phyloP scores from a whole-genome alignment of 2,113 vertebrate species.

The Galeopterus variegatus region DNA sequence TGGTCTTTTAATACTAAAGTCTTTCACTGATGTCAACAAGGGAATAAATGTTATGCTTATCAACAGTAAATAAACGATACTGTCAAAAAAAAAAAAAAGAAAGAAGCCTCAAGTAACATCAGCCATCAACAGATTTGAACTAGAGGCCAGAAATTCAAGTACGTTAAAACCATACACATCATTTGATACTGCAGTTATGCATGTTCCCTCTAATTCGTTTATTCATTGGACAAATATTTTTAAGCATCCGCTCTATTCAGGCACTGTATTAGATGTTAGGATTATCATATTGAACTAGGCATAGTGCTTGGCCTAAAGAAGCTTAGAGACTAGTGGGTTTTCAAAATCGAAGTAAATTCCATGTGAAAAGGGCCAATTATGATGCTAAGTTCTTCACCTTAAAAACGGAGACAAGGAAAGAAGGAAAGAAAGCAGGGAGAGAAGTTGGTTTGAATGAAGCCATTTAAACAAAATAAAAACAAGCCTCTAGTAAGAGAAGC shows the following conservation, averaged over 20 bases:
- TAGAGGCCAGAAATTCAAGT: constrained; percentile 2
- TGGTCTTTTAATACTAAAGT: neutral
- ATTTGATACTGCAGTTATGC: neutral
- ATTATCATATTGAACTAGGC: neutral
- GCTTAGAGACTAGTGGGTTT: neutral
- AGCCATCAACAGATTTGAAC: neutral
- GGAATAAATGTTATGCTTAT: neutral
- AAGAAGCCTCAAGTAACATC: neutral
- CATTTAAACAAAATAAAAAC: neutral
- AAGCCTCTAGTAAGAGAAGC: neutral
- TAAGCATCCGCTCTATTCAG: no score
- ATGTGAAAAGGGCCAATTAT: neutral
- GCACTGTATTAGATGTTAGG: neutral
- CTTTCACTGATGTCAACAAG: neutral
- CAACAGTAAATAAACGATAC: neutral
- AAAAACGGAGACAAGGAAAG: neutral
- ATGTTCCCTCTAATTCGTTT: neutral
- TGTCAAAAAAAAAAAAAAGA: neutral
- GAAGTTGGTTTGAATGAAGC: neutral
- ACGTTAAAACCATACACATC: neutral
- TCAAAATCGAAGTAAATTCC: neutral
- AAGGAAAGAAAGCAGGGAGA: neutral
- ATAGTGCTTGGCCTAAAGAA: neutral
- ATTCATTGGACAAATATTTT: no score
- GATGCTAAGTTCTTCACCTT: neutral